Evolutionary conservation across 1,140 invertebrate species (phyloP).

Genomic region (Drosophila takahashii): DNA sequence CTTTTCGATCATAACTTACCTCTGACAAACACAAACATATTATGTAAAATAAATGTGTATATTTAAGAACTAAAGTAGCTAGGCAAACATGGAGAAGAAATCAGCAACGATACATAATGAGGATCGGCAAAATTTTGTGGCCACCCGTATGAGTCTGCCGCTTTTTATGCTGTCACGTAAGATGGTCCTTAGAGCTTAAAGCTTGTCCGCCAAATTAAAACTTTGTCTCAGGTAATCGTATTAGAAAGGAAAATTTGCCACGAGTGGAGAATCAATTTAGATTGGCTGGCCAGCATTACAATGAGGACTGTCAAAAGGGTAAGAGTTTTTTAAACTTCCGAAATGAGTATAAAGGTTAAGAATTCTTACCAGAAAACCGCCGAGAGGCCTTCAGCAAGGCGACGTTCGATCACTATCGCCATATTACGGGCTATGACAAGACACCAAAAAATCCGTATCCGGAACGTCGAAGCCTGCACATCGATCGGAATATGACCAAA

Average conservation of each 20-base stretch:
- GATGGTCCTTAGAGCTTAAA: neutral
- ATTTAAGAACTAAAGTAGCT: neutral
- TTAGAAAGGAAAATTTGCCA: constrained; percentile 49
- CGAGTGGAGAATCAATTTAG: constrained; percentile 51
- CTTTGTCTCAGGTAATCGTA: constrained; percentile 46
- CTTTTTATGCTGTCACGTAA: constrained; percentile 70
- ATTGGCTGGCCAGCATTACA: constrained; percentile 65
- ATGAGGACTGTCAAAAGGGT: constrained; percentile 45
- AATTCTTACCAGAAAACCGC: constrained; percentile 38
- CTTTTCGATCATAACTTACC: neutral
- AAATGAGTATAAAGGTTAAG: neutral
- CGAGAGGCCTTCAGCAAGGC: constrained; percentile 37
- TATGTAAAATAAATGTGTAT: neutral
- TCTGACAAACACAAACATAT: neutral
- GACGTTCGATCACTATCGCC: constrained; percentile 51
- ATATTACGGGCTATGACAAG: constrained; percentile 58
- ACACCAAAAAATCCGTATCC: constrained; percentile 33
- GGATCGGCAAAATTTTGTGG: constrained; percentile 64
- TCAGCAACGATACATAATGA: constrained; percentile 38
- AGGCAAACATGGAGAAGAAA: constrained; percentile 29
- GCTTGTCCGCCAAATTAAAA: neutral
- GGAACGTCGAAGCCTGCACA: constrained; percentile 28
- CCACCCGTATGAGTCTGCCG: constrained; percentile 66
- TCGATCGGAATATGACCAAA: constrained; percentile 48
- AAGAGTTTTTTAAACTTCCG: neutral